Base-by-base conservation (phyloP, 2,888 invertebrate genomes). In the Parthenolecanium corni region DNA sequence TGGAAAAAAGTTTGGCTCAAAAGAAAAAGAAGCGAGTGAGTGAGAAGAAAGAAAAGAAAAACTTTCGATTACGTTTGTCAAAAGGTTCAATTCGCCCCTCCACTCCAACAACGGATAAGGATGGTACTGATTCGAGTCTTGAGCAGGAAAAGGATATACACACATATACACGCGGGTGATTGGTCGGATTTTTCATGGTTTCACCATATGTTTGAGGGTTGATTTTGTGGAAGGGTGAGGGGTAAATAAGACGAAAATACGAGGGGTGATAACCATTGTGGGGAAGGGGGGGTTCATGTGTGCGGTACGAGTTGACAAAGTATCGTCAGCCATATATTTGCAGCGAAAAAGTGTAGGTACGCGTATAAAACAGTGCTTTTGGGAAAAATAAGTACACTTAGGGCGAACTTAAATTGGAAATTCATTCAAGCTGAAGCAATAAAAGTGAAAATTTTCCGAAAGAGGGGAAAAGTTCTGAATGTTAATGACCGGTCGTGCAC, bases 381-480 rank as follows among this genome's bases (percentile, higher is more conserved):
- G 57, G 57, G 57, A 57, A 44, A 57, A 57, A 57, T 57, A 57
- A 57, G 57, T 57, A 57, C 57, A 57, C 57, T 57, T 57, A 44
- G 57, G 57, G 57, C 57, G 57, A 57, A 57, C 57, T 57, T 57
- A 57, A 57, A 57, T 57, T 57, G 57, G 57, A 57, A 57, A 57
- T 57, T 57, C 57, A 57, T 57, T 57, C 57, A 57, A 57, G 46
- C 57, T 57, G 57, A 57, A 57, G 57, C 57, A 57, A 57, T 57
- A 57, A 57, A 57, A 57, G 57, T 57, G 57, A 57, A 57, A 57
- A 57, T 57, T 57, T 57, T 44, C 46, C 57, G 57, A 31, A 31
- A n/a, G 31, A 9, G 31, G 46, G 46, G 46, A 57, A 57, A 57
- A 57, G 24, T 57, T 57, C 46, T 57, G 57, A 57, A 57, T 57